These are phyloP conservation scores for Tringa solitaria DNA, from an alignment of 2,113 vertebrate genomes.

Conservation along the genomic window DNA sequence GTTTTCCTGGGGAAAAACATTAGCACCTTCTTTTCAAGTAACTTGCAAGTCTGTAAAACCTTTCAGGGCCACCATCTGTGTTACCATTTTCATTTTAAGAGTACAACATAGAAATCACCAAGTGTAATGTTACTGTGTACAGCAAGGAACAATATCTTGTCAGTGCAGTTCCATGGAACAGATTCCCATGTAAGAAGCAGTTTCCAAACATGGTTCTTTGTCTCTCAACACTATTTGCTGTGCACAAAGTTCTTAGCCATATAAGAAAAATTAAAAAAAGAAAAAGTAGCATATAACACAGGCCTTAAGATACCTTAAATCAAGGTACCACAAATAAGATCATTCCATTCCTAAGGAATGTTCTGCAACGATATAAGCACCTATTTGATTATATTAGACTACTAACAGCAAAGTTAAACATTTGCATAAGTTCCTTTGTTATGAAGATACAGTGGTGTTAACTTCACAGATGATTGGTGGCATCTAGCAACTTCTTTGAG, in stretches of 20 bases:
- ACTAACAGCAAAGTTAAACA: background rate
- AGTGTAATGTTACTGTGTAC: fast-evolving
- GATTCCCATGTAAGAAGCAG: background rate
- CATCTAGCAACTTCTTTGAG: background rate
- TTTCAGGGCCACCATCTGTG: background rate
- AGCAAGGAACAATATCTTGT: background rate
- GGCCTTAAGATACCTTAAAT: background rate
- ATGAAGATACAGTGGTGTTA: fast-evolving
- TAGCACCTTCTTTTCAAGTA: background rate
- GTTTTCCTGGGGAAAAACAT: background rate
- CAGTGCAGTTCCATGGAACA: background rate
- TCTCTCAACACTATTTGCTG: background rate
- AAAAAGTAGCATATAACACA: background rate
- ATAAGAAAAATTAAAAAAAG: background rate
- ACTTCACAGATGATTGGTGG: background rate
- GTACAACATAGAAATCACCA: background rate
- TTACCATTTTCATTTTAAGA: background rate
- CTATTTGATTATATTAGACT: background rate
- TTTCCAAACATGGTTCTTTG: background rate
- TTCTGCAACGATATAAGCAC: background rate
- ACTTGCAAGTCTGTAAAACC: background rate
- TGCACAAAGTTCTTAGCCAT: background rate
- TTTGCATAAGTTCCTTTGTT: background rate
- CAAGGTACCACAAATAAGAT: background rate
- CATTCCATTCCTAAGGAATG: background rate